Evolutionary conservation across 2,888 invertebrate species (phyloP), one percentile per base, ranked within the genome.

Genomic region (Osedax fenrisi): DNA sequence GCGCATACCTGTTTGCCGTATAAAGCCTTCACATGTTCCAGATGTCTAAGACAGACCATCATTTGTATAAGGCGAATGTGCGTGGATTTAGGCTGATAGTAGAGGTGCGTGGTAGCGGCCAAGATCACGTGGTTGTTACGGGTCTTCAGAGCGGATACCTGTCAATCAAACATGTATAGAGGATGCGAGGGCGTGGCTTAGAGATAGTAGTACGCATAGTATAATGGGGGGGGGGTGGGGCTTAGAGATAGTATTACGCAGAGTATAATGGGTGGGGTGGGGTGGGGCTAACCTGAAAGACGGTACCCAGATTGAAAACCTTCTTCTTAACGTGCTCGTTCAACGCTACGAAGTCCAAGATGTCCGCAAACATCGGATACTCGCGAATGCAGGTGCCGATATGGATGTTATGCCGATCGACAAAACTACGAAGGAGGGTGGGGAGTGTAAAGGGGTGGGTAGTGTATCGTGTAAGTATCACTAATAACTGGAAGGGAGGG

Each of bases 81-180:
- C 84, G 92, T 91, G 3, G 94, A 91, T 83, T 91, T 89, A 0
- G 94, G 93, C 83, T 92, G 92, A 81, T 93, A 96, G 86, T 92
- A 96, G 69, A 96, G 87, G 86, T 97, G 96, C 0, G 92, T 94
- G 82, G 94, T 95, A 21, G 90, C 93, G 2, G 86, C 82, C 61
- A 82, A 76, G 10, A 41, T 17, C 41, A 41, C 41, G 41, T 41
- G 41, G 13, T 64, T 22, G n/a, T 64, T n/a, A 10, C 17, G 41
- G 41, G 41, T 41, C 41, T 41, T 41, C 27, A 83, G 69, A 10
- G 81, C 79, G 17, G 79, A 56, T 17, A 80, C 78, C 82, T 82
- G 76, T 3, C 77, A 10, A 17, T 10, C 17, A 24, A 13, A 62
- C 56, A 72, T n/a, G 21, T 13, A 13, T 56, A 56, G n/a, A n/a